These are phyloP conservation scores for Myotis brandtii DNA, from an alignment of 2,113 vertebrate species.

Conservation along the genomic window DNA sequence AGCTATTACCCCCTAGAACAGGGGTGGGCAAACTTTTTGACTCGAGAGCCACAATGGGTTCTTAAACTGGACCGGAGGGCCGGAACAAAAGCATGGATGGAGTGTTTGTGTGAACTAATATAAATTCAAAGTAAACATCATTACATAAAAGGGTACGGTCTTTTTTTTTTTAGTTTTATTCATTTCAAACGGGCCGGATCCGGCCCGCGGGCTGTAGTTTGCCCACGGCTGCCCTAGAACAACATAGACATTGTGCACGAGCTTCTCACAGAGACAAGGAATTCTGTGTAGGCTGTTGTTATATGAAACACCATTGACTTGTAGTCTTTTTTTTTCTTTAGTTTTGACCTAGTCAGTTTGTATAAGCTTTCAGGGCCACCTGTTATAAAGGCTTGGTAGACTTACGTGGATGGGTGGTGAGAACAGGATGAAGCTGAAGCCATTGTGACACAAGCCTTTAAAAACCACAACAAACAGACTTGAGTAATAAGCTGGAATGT, in stretches of 20 bases:
- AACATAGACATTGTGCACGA: not conserved
- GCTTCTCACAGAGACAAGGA: not conserved
- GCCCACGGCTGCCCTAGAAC: not conserved
- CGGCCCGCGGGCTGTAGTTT: no score
- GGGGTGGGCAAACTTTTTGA: no score
- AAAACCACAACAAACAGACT: not conserved
- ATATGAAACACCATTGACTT: not conserved
- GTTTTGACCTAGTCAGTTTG: not conserved
- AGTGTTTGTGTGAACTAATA: no score
- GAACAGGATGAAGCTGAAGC: slow-evolving; percentile 7
- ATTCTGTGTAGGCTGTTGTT: not conserved
- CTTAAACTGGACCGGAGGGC: no score
- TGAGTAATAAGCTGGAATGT: slow-evolving; percentile 55
- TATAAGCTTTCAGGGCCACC: not conserved
- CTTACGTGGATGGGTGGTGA: not conserved
- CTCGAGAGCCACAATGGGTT: no score
- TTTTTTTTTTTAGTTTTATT: no score
- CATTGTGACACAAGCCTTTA: not conserved
- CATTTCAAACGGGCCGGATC: no score
- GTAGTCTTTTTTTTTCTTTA: not conserved
- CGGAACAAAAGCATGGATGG: no score
- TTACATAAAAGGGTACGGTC: no score
- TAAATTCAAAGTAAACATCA: no score
- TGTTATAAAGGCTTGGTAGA: not conserved
- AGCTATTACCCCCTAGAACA: not conserved